Evolutionary conservation across 2,113 vertebrate genomes (phyloP), one percentile per base, ranked within the genome.

Genomic region (Pollachius pollachius): DNA sequence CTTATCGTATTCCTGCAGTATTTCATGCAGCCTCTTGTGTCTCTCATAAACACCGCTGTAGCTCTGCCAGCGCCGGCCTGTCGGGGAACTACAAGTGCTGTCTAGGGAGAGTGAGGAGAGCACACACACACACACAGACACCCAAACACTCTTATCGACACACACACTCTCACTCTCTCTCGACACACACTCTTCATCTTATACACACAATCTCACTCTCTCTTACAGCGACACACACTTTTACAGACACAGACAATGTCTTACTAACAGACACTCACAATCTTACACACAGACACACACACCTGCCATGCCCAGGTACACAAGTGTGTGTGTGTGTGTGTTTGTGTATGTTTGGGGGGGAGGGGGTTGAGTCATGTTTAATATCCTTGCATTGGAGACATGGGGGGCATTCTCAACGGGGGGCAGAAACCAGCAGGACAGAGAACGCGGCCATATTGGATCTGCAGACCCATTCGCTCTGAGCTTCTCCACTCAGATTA

Each of bases 91-190:
- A 48, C 41, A 48, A 48, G 41, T 13, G 41, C 41, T 48, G 41
- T 48, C 41, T 48, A 48, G 41, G 41, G 41, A 48, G 41, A 48
- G 41, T 13, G 41, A 48, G 41, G 41, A 48, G 41, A 16, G n/a
- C 54, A 57, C 54, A 57, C 15, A 57, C 54, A 57, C 54, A 27
- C 58, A 30, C 25, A 61, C 63, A 61, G 48, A 41, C 58, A 66
- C 69, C 62, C 62, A 63, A 15, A 68, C 64, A 68, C 58, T 67
- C 41, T 4, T 5, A 70, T 13, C 16, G 58, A 41, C 54, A 69
- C 16, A 60, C 23, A 59, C 57, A 41, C 21, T 41, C 67, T 11
- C 52, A 11, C 37, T 18, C 34, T 9, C 66, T 23, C 23, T 23
- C 23, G 23, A 66, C n/a, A 66, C 41, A 34, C 30, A 34, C 30